phyloP scores from a whole-genome alignment of 2,888 invertebrate genomes.

The Cactoblastis cactorum region DNA sequence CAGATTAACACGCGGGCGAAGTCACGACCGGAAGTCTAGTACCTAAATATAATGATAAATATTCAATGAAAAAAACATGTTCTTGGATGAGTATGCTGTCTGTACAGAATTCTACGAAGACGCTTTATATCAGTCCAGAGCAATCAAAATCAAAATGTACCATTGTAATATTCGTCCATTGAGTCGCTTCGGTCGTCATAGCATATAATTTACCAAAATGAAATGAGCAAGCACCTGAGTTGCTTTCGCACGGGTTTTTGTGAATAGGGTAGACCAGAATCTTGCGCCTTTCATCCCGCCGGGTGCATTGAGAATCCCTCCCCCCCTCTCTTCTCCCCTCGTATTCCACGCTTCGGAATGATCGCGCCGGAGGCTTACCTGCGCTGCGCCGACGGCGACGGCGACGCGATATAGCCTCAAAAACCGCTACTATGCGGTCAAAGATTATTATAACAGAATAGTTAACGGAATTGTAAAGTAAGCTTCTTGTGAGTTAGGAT shows the following conservation, averaged over 20 bases:
- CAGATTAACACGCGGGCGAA: no score
- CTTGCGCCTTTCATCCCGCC: constrained; percentile 31
- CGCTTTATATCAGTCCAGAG: not conserved
- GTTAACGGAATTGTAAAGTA: constrained; percentile 1
- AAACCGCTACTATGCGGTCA: constrained; percentile 56
- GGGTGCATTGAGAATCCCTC: constrained; percentile 45
- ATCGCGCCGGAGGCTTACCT: constrained; percentile 60
- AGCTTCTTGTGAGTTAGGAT: no score
- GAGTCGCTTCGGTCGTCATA: not conserved
- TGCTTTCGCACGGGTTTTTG: constrained; percentile 12
- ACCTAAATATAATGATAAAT: not conserved
- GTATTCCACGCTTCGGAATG: constrained; percentile 23
- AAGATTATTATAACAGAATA: constrained; percentile 31
- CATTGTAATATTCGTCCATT: not conserved
- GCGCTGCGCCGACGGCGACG: constrained; percentile 50
- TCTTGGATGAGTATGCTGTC: not conserved
- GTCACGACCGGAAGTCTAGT: not conserved
- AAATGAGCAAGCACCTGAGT: constrained; percentile 8
- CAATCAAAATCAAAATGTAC: not conserved
- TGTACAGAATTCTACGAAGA: not conserved
- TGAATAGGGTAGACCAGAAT: constrained; percentile 20
- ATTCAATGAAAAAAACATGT: not conserved
- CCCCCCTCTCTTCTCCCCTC: constrained; percentile 22
- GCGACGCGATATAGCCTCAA: constrained; percentile 48
- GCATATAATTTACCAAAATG: constrained; percentile 9